A percentile compares a stretch with the other conserved stretches of the same genome.
phyloP scores from a whole-genome alignment of 2,113 vertebrate genomes.

The Mobula hypostoma region DNA sequence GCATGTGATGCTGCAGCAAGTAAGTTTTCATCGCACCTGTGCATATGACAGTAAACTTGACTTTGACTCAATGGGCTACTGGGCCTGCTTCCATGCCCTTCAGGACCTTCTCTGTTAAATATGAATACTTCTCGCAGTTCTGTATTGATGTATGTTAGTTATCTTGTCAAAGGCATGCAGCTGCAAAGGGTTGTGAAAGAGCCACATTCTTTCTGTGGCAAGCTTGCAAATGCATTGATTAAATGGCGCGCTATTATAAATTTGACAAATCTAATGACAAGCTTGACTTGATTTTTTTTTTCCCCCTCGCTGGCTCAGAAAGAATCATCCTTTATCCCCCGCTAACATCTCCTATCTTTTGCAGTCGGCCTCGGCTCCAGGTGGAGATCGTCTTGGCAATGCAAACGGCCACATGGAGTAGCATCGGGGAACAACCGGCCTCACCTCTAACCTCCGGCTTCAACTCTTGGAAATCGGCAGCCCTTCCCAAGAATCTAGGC shows the following conservation, averaged over 20 bases:
- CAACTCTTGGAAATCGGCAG: constrained; percentile 17
- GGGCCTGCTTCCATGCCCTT: too few species aligned
- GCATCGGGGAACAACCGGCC: not conserved
- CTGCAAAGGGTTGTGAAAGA: not conserved
- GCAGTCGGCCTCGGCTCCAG: not conserved
- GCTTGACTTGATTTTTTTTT: not conserved
- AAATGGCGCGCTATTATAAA: not conserved
- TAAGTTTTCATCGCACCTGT: too few species aligned
- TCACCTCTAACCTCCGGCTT: not conserved
- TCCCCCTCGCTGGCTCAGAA: not conserved
- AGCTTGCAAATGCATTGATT: not conserved
- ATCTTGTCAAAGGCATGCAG: not conserved
- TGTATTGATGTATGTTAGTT: not conserved
- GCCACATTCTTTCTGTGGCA: not conserved
- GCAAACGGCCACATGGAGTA: constrained; percentile 36
- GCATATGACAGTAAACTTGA: too few species aligned
- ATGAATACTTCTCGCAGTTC: not conserved
- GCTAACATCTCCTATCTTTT: not conserved
- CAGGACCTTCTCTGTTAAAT: not conserved
- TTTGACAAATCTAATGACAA: not conserved
- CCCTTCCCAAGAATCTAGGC: constrained; percentile 13
- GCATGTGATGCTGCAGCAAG: too few species aligned
- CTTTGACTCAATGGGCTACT: too few species aligned
- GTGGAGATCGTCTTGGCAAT: not conserved
- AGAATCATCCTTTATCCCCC: not conserved